A percentile compares a stretch with the other conserved stretches of the same genome.
These are phyloP conservation scores for Oppia nitens DNA, from an alignment of 1,140 invertebrate genomes.

Conservation along the genomic window DNA sequence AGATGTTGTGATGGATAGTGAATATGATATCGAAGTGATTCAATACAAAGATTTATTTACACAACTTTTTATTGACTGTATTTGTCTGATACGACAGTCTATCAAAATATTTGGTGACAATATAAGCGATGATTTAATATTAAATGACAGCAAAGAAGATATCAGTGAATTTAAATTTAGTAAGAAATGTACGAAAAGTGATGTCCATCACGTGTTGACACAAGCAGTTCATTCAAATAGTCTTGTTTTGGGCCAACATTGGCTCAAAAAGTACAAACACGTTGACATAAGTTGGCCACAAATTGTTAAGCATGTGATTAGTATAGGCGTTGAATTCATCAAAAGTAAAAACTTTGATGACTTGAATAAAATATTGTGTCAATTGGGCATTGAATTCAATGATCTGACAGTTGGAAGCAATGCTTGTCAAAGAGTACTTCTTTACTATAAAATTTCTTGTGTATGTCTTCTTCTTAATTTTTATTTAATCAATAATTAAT, in stretches of 20 bases:
- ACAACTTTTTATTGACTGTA: not conserved
- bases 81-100: not conserved
- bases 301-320: not conserved
- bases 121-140: too few species aligned
- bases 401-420: slow-evolving; percentile 11
- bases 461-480: not conserved
- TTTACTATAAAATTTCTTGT: slow-evolving; percentile 16
- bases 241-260: not conserved
- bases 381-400: not conserved
- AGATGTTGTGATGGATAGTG: not conserved
- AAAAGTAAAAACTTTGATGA: not conserved
- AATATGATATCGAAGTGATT: not conserved
- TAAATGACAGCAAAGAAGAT: too few species aligned
- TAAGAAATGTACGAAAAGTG: too few species aligned
- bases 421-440: slow-evolving; percentile 5
- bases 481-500: not conserved
- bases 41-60: not conserved
- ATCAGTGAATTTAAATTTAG: too few species aligned
- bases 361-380: not conserved
- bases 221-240: not conserved
- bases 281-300: not conserved
- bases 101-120: not conserved
- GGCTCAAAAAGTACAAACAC: not conserved
- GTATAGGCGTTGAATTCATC: not conserved
- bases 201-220: not conserved